These are phyloP conservation scores for Neuroterus valhalla DNA, from an alignment of 1,140 invertebrate genomes.

Conservation along the genomic window DNA sequence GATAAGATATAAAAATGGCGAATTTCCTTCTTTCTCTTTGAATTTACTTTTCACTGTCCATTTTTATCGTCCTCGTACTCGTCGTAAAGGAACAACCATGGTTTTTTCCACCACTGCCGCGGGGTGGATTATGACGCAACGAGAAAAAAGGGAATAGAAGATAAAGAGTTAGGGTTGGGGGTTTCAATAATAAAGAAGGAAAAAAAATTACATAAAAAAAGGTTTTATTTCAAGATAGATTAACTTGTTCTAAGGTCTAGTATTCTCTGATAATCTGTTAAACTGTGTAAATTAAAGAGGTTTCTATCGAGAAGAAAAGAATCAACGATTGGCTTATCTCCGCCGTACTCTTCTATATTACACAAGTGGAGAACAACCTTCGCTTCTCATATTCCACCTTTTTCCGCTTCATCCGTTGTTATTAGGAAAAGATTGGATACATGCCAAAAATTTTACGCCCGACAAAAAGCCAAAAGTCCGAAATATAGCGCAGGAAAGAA, in stretches of 20 bases:
- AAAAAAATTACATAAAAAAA: conserved; percentile 9
- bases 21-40: conserved; percentile 31
- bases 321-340: no score
- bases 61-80: conserved; percentile 59
- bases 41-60: conserved; percentile 64
- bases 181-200: conserved; percentile 29
- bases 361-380: no score
- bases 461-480: not conserved
- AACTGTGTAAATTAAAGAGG: no score
- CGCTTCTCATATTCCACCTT: no score
- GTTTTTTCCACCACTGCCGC: conserved; percentile 24
- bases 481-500: not conserved
- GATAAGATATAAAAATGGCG: conserved; percentile 38
- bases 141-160: conserved; percentile 22
- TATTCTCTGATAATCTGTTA: no score
- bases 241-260: no score
- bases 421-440: not conserved
- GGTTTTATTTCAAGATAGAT: no score
- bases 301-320: no score
- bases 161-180: not conserved
- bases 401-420: not conserved
- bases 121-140: conserved; percentile 33
- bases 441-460: not conserved
- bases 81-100: conserved; percentile 56
- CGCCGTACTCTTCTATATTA: no score